Evolutionary conservation across 2,797 vertebrate species (phyloP).

Genomic region (Sus cebifrons): DNA sequence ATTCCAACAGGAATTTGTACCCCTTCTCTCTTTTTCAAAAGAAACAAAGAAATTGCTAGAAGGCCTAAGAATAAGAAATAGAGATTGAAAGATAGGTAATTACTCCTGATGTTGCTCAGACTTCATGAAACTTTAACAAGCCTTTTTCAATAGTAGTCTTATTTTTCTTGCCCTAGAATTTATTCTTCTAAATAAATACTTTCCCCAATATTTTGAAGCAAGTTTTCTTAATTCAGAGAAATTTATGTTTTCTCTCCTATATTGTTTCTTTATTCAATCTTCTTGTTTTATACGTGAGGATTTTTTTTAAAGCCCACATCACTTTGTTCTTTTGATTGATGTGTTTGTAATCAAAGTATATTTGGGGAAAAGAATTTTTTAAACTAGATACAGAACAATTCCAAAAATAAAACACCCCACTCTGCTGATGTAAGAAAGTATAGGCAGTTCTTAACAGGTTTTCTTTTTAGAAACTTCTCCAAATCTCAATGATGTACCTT

Average conservation of each 20-base stretch:
- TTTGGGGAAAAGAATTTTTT: background rate
- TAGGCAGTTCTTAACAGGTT: slow-evolving; percentile 45
- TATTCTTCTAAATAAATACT: slow-evolving; percentile 49
- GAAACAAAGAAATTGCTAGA: slow-evolving; percentile 95
- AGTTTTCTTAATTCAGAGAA: slow-evolving; percentile 55
- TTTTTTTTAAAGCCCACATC: slow-evolving; percentile 44
- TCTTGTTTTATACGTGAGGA: slow-evolving; percentile 41
- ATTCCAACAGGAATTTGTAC: slow-evolving; percentile 91
- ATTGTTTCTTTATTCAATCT: slow-evolving; percentile 24
- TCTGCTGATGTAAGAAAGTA: slow-evolving; percentile 56
- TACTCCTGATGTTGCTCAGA: background rate
- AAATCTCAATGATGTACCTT: slow-evolving; percentile 8
- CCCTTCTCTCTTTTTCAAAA: slow-evolving; percentile 92
- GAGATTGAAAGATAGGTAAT: slow-evolving; percentile 42
- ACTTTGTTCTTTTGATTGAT: slow-evolving; percentile 48
- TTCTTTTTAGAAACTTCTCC: slow-evolving; percentile 33
- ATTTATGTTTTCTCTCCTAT: slow-evolving; percentile 3
- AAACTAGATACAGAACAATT: background rate
- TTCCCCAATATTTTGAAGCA: slow-evolving; percentile 46
- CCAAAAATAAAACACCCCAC: slow-evolving; percentile 27
- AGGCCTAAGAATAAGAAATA: slow-evolving; percentile 91
- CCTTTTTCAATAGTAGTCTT: slow-evolving; percentile 23
- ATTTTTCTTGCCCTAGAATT: slow-evolving; percentile 39
- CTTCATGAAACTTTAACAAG: slow-evolving; percentile 17
- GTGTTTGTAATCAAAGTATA: slow-evolving; percentile 49